A percentile compares a stretch with the other conserved stretches of the same genome.
Conservation (phyloP, 2,113 vertebrate genomes). For the Mohoua ochrocephala region DNA sequence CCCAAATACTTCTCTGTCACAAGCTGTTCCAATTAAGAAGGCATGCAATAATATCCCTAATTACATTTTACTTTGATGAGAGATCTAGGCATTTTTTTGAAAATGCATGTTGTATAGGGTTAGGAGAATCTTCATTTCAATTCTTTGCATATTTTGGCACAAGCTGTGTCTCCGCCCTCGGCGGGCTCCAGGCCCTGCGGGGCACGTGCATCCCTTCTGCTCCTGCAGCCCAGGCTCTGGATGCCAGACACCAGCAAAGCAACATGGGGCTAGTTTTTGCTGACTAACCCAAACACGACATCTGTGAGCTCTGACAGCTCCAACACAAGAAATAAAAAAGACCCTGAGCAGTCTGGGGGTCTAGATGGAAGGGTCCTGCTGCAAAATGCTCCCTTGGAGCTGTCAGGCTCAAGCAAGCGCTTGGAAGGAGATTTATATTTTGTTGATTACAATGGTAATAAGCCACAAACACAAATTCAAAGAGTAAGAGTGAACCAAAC, state of each 20-base stretch:
- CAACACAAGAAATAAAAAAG: not conserved
- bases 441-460: slow-evolving; percentile 51
- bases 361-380: not conserved
- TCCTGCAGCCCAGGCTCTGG: not conserved
- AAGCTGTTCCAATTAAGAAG: slow-evolving; percentile 56
- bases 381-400: not conserved
- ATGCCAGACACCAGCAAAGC: not conserved
- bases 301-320: not conserved
- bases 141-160: slow-evolving; percentile 49
- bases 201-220: not conserved
- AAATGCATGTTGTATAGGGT: not conserved
- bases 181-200: not conserved
- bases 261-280: not conserved
- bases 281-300: not conserved
- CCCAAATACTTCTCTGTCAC: slow-evolving; percentile 37
- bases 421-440: slow-evolving; percentile 47
- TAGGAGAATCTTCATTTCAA: slow-evolving; percentile 28
- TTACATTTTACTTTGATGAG: slow-evolving; percentile 59
- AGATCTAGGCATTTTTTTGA: slow-evolving; percentile 48
- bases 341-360: rapidly evolving
- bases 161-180: not conserved
- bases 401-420: not conserved
- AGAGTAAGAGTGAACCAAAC: slow-evolving; percentile 50
- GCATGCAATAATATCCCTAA: slow-evolving; percentile 50
- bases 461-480: slow-evolving; percentile 60